Percentiles rank a stretch among this genome's conserved stretches.
Conservation (phyloP, 2,113 vertebrate species). For the Syrmaticus mikado region DNA sequence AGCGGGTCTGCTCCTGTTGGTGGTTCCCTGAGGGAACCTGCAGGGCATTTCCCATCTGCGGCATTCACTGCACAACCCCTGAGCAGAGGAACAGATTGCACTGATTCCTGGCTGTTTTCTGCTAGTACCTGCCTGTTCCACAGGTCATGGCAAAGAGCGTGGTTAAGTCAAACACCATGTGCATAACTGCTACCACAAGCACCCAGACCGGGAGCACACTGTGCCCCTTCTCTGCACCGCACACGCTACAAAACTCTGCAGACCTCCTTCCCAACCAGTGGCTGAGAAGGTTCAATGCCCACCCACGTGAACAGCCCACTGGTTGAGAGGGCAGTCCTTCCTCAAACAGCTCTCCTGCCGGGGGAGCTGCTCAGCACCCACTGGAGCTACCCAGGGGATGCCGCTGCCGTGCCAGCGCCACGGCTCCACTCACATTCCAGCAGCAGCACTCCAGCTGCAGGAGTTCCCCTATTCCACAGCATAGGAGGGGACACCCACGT, state of each 20-base stretch:
- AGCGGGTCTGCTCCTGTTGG: not conserved
- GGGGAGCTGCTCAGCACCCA: too few relatives aligned
- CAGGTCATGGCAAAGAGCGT: not conserved
- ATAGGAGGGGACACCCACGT: too few relatives aligned
- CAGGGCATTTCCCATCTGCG: slow-evolving; percentile 16
- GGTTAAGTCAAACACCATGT: not conserved
- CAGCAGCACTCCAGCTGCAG: not conserved
- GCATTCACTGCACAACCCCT: not conserved
- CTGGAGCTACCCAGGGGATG: not conserved
- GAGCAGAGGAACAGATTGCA: not conserved
- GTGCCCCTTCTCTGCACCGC: not conserved
- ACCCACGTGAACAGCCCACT: not conserved
- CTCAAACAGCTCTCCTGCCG: too few relatives aligned
- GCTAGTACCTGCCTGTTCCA: not conserved
- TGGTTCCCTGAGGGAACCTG: not conserved
- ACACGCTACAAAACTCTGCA: accelerated
- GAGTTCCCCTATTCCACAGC: not conserved
- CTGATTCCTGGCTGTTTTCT: not conserved
- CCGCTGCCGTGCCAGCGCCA: not conserved
- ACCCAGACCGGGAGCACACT: accelerated
- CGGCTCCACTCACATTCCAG: accelerated
- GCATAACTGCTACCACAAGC: accelerated
- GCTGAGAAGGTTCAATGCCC: not conserved
- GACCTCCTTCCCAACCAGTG: not conserved
- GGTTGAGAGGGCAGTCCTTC: not conserved